phyloP scores from a whole-genome alignment of 2,888 invertebrate species.

The Napeogenes inachia region DNA sequence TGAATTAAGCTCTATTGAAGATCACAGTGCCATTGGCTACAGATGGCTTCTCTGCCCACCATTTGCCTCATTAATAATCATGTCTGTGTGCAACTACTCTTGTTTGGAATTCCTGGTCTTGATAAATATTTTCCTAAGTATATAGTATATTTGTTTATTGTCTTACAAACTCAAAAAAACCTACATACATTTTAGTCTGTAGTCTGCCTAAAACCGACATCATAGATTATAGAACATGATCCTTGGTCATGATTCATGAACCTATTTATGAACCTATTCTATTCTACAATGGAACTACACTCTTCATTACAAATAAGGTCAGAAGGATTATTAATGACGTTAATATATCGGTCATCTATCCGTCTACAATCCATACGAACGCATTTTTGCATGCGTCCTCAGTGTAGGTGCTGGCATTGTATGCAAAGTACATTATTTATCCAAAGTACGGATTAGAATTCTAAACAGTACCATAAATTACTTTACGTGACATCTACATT shows the following conservation, averaged over 20 bases:
- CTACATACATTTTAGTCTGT: too few species aligned
- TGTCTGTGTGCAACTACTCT: not conserved
- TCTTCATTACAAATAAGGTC: conserved; percentile 28
- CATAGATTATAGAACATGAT: not conserved
- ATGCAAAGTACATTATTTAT: conserved; percentile 56
- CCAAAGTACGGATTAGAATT: conserved; percentile 43
- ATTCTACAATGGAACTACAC: not conserved
- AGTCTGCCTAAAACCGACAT: not conserved
- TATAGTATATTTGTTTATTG: not conserved
- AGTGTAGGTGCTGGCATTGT: conserved; percentile 48
- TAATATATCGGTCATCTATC: conserved; percentile 33
- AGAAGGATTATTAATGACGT: conserved; percentile 36
- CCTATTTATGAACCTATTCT: not conserved
- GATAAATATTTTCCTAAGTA: not conserved
- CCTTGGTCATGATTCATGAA: not conserved
- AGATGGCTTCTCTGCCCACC: not conserved
- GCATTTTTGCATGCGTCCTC: conserved; percentile 60
- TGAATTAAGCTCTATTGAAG: not conserved
- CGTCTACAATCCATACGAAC: conserved; percentile 29
- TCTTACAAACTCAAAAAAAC: too few species aligned
- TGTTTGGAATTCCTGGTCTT: not conserved
- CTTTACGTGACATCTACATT: conserved; percentile 33
- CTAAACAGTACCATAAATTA: conserved; percentile 31
- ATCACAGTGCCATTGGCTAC: not conserved
- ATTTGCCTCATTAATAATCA: not conserved